Base-by-base conservation (phyloP, 2,888 invertebrate species). In the Euspilapteryx auroguttella region DNA sequence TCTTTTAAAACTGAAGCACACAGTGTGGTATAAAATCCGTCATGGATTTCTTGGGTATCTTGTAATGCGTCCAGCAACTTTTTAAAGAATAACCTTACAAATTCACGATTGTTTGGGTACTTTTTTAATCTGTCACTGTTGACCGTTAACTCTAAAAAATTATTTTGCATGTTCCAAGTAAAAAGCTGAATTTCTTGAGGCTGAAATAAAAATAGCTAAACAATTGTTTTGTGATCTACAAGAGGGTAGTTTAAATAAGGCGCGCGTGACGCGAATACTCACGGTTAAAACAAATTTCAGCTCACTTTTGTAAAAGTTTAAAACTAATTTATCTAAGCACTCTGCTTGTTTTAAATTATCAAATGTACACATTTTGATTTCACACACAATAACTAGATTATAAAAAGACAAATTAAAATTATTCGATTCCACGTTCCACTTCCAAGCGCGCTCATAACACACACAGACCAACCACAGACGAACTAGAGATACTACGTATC, bases 51-150 rank as follows among this genome's bases (percentile, higher is more conserved):
- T 36, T 73, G 56, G 24, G 43, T 44, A 28, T 49, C 41, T 48
- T 87, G 84, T 24, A 87, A 59, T 47, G 61, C 47, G n/a, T 58
- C 40, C 27, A 89, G 77, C 2, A 87, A 38, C 35, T 65, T 65
- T 49, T 86, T 89, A 8, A 89, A 55, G 56, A 87, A 89, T 15
- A 75, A 58, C 44, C 69, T 77, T 36, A 80, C 79, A 49, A 87
- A 89, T 21, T 75, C 65, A 23, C 54, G 47, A 38, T 80, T 83
- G 4, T 86, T 42, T 2, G 89, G 87, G 55, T 79, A 82, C 34
- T 75, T 63, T 41, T 71, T 51, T 32, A 83, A 55, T 21, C 81
- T 41, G 5, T 62, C 37, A 37, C 66, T 78, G 23, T 78, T 58
- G 7, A 86, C 56, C 8, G 87, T 89, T 25, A 54, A 49, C 10